Conservation (phyloP, 2,113 vertebrate genomes). For the Myrmophylax atrothorax region DNA sequence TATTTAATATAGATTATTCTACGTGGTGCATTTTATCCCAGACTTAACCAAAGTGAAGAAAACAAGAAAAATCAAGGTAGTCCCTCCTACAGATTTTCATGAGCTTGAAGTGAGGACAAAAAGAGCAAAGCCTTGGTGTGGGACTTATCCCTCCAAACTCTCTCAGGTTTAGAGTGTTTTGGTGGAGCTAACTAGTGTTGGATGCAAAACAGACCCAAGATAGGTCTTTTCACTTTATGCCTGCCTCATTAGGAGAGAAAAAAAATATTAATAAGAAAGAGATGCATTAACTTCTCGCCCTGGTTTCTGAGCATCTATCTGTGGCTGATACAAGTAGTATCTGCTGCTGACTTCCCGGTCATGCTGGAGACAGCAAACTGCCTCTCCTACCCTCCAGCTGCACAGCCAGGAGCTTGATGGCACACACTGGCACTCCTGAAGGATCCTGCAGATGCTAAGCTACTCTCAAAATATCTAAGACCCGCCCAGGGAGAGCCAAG, state of each 20-base stretch:
- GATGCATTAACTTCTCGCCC: neutral
- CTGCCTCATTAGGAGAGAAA: neutral
- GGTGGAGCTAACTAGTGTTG: neutral
- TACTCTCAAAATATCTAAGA: neutral
- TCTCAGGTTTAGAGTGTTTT: neutral
- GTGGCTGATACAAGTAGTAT: rapidly evolving
- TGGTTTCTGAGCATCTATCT: neutral
- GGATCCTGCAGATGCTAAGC: neutral
- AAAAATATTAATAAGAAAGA: neutral
- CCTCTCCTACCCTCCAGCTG: neutral
- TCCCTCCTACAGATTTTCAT: neutral
- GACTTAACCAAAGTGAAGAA: neutral
- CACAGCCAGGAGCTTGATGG: neutral
- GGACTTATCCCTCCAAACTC: rapidly evolving
- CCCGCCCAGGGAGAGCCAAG: rapidly evolving
- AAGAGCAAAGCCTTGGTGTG: neutral
- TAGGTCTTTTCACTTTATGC: neutral
- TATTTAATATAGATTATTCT: neutral
- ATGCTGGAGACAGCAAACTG: rapidly evolving
- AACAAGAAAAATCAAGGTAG: neutral
- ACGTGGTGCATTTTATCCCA: neutral
- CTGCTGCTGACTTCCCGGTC: neutral
- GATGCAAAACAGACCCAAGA: neutral
- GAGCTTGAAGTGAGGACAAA: neutral
- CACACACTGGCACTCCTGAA: neutral